Evolutionary conservation across 2,888 invertebrate species (phyloP), one percentile per base, ranked within the genome.

Genomic region (Holacanthella duospinosa): DNA sequence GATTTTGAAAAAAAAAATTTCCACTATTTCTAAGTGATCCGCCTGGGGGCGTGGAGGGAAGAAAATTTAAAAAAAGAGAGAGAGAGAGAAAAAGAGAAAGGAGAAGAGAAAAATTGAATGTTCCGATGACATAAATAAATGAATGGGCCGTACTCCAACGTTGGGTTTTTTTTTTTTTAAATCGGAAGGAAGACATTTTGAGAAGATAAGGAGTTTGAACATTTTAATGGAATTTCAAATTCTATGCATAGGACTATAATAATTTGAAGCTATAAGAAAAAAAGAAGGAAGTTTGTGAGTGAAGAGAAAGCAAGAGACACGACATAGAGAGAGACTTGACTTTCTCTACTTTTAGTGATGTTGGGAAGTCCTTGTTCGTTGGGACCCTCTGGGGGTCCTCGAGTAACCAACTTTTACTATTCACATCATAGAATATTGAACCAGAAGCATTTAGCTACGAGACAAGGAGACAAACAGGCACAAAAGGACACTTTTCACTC

Each of bases 211-310:
- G 16, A 48, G 16, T 48, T 48, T 48, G 48, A 48, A 48, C 48
- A 48, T 48, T 48, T 48, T 48, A 48, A 48, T 48, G 48, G 48
- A 48, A 48, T 48, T 48, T 21, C 43, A 48, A 59, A 59, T 59
- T 59, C 48, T 26, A 59, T 59, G 59, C 43, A 59, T 59, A 48
- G 48, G 43, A 43, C 25, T 48, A 59, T 43, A 48, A 44, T 44
- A 59, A 59, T 27, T 59, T 59, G 59, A 48, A 21, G 48, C 4
- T n/a, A 44, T 44, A 59, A 26, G 59, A 27, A 59, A n/a, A 59
- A 6, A 43, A 19, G 60, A 53, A 48, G 26, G n/a, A 21, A 16
- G 19, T 48, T 21, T 48, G 16, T 44, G 29, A 27, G 19, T 21
- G 29, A 58, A 21, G 48, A 48, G 21, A 48, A 48, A 48, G 48